Conservation (phyloP, 37 sponge, comb jelly and placozoan genomes). For the Hexactinellida sp. region DNA sequence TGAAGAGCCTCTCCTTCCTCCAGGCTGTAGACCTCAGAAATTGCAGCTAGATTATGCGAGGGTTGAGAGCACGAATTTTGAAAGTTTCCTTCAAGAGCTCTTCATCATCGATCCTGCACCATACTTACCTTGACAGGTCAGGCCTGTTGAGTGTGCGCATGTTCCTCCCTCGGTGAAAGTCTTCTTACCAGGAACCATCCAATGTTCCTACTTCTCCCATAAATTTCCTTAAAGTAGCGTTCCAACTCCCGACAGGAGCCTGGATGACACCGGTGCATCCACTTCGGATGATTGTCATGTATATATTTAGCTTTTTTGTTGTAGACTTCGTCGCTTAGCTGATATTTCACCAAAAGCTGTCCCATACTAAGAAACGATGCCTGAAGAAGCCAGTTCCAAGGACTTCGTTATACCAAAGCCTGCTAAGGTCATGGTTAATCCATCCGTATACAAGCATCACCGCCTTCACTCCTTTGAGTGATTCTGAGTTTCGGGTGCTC, state of each 20-base stretch:
- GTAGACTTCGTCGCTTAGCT: neutral
- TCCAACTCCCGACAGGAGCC: constrained; percentile 37
- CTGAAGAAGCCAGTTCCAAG: constrained; percentile 31
- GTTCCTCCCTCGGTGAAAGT: constrained; percentile 38
- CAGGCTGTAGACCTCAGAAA: no score
- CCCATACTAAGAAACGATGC: constrained; percentile 35
- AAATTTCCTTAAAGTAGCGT: constrained; percentile 27
- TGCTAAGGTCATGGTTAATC: constrained; percentile 39
- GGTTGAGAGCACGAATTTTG: constrained; percentile 30
- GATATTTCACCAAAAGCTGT: constrained; percentile 43
- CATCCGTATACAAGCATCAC: constrained; percentile 28
- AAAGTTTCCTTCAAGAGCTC: constrained; percentile 35
- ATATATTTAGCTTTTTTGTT: neutral
- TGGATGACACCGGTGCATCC: constrained; percentile 31
- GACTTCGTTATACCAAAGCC: constrained; percentile 25
- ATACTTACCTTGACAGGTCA: constrained; percentile 20
- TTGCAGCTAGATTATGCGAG: neutral
- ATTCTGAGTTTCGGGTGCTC: neutral
- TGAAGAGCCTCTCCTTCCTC: no score
- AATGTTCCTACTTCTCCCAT: constrained; percentile 27
- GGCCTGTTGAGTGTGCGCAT: constrained; percentile 28
- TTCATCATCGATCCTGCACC: constrained; percentile 22
- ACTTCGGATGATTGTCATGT: constrained; percentile 32
- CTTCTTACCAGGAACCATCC: constrained; percentile 38
- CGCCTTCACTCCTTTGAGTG: constrained; percentile 22